A percentile compares a stretch with the other conserved stretches of the same genome.
Evolutionary conservation across 35 echinoderm and acorn worm species (phyloP).

Genomic region (Strongylocentrotus purpuratus): DNA sequence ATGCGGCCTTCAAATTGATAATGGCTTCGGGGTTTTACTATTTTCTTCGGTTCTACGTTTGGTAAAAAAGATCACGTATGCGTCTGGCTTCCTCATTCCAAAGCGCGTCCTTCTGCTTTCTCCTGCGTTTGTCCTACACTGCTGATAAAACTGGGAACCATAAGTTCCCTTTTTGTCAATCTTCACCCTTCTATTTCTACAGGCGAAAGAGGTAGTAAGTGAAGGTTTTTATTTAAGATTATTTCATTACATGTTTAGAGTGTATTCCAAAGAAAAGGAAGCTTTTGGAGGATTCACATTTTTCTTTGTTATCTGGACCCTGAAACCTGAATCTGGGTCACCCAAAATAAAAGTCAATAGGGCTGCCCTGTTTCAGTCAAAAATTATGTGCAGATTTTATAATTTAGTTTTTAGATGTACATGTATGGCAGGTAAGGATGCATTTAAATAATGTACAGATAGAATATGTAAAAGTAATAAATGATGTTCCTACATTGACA

Average conservation of each 20-base stretch:
- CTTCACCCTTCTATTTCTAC: conserved; percentile 35
- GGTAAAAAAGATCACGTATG: conserved; percentile 47
- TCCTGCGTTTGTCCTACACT: conserved; percentile 23
- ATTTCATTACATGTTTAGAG: neutral
- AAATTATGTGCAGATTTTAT: too few species aligned
- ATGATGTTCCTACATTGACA: too few species aligned
- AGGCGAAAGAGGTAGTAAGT: conserved; percentile 46
- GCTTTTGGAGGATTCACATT: too few species aligned
- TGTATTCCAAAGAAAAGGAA: neutral
- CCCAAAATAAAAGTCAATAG: too few species aligned
- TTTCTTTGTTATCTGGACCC: too few species aligned
- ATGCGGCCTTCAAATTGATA: neutral
- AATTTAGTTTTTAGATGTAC: too few species aligned
- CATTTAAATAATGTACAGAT: too few species aligned
- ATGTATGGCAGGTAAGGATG: too few species aligned
- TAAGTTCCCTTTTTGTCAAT: conserved; percentile 3
- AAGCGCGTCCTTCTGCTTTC: conserved; percentile 37
- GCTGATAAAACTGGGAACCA: neutral
- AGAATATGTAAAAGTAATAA: too few species aligned
- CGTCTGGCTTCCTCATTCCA: neutral
- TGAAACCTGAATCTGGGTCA: too few species aligned
- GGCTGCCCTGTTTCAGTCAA: too few species aligned
- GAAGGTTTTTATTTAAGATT: conserved; percentile 1
- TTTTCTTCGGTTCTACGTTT: neutral
- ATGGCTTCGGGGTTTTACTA: conserved; percentile 28